Evolutionary conservation across 2,113 vertebrate genomes (phyloP).

Genomic region (Ramphastos sulfuratus): DNA sequence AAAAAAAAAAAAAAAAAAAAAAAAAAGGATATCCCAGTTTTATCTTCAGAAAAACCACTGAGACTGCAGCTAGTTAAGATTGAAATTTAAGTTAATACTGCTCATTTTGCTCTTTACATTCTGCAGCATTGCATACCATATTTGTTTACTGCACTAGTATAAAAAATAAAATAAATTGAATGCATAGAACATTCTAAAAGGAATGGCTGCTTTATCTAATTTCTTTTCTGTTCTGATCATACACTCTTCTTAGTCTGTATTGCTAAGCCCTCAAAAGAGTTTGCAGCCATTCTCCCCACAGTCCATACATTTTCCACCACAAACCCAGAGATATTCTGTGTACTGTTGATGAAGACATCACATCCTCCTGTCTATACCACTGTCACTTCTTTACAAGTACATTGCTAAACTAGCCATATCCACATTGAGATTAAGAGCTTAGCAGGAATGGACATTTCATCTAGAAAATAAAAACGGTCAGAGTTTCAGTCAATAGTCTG

Average conservation of each 20-base stretch:
- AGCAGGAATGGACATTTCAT: slow-evolving; percentile 44
- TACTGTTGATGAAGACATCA: slow-evolving; percentile 50
- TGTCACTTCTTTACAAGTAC: slow-evolving; percentile 28
- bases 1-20: too few relatives aligned
- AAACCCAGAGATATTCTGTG: slow-evolving; percentile 8
- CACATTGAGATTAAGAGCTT: slow-evolving; percentile 57
- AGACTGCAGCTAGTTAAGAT: background rate
- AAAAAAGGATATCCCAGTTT: background rate
- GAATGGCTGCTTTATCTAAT: background rate
- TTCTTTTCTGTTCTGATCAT: background rate
- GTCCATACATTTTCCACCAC: background rate
- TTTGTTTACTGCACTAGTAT: background rate
- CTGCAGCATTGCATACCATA: background rate
- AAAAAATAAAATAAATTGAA: background rate
- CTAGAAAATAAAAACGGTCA: slow-evolving; percentile 44
- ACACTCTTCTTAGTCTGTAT: background rate
- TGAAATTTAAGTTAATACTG: background rate
- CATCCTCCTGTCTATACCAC: slow-evolving; percentile 22
- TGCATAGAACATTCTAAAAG: background rate
- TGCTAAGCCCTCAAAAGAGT: background rate
- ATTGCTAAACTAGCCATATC: slow-evolving; percentile 17
- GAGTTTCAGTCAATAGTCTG: slow-evolving; percentile 26
- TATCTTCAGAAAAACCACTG: background rate
- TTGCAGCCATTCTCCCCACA: background rate
- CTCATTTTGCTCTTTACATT: background rate